Evolutionary conservation across 2,113 vertebrate species (phyloP), one percentile per base, ranked within the genome.

Genomic region (Heterochromis multidens): DNA sequence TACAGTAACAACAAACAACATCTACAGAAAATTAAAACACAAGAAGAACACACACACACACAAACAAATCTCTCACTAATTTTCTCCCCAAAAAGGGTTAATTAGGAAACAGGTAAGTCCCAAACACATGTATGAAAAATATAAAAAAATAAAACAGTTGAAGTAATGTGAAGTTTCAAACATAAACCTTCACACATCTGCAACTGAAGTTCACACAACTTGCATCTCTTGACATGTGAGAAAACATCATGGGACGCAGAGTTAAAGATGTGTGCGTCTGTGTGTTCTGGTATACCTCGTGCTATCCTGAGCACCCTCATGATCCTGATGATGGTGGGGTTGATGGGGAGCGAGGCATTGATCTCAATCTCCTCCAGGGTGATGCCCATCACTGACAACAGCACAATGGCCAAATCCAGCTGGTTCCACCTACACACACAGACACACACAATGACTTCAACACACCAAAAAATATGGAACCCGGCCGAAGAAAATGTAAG

Each of bases 261-360:
- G 8, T 83, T 33, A 35, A 5, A 16, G 29, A 43, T 23, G 54
- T 87, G 79, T 63, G 35, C 6, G 33, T 49, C 27, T 19, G 46
- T 67, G 17, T 58, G 54, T 60, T 79, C 81, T 37, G 17, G 33
- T 92, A 94, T 92, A 99, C 98, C 98, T 83, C 98, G 95, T 54
- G 98, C 97, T 0, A 99, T 99, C 17, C 98, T 96, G 59, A 99
- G 96, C 21, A 99, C 98, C 56, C 98, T 96, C 98, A 99, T 99
- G 95, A 99, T 99, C 43, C 98, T 97, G 91, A 99, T 99, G 95
- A 99, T 99, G 83, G 99, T 99, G 49, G 99, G 98, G 90, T 99
- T 99, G 95, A 99, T 99, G 86, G 99, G 98, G 35, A 99, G 97
- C 1, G 99, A 97, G 1, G 98, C 98, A 0, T 98, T 99, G 88